These are phyloP conservation scores for Ailurus styani DNA, from an alignment of 2,113 vertebrate genomes.

Conservation along the genomic window DNA sequence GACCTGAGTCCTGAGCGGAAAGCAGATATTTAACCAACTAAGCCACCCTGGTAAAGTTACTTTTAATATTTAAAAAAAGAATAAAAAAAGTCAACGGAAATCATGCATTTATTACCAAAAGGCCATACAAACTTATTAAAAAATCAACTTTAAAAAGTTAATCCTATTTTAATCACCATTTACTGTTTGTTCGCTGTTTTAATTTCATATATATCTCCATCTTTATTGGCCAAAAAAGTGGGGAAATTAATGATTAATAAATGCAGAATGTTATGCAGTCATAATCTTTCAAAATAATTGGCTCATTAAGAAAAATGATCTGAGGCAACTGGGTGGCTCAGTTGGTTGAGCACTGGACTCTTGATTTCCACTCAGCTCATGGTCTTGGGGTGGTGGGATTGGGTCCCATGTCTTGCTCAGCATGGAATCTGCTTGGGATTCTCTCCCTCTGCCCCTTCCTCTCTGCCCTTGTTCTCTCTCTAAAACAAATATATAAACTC, in stretches of 20 bases:
- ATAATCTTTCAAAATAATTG: constrained; percentile 34
- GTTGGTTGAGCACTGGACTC: background rate
- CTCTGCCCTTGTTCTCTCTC: background rate
- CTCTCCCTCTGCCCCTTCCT: background rate
- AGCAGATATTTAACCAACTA: background rate
- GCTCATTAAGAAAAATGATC: background rate
- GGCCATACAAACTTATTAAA: background rate
- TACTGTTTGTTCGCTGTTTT: background rate
- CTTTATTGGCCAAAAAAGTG: background rate
- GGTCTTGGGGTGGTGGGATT: background rate
- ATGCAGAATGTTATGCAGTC: background rate
- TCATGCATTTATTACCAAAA: background rate
- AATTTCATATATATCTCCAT: background rate
- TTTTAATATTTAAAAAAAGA: background rate
- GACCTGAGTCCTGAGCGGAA: background rate
- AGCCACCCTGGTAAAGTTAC: background rate
- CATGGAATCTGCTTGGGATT: background rate
- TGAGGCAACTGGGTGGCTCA: background rate
- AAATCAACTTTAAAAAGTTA: constrained; percentile 4
- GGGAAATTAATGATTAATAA: background rate
- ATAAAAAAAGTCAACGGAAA: background rate
- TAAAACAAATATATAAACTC: background rate
- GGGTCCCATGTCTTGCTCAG: background rate
- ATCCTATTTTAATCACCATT: constrained; percentile 13
- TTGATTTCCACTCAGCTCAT: background rate